These are phyloP conservation scores for Phrynocephalus versicolor DNA, from an alignment of 2,113 vertebrate genomes.

Conservation along the genomic window DNA sequence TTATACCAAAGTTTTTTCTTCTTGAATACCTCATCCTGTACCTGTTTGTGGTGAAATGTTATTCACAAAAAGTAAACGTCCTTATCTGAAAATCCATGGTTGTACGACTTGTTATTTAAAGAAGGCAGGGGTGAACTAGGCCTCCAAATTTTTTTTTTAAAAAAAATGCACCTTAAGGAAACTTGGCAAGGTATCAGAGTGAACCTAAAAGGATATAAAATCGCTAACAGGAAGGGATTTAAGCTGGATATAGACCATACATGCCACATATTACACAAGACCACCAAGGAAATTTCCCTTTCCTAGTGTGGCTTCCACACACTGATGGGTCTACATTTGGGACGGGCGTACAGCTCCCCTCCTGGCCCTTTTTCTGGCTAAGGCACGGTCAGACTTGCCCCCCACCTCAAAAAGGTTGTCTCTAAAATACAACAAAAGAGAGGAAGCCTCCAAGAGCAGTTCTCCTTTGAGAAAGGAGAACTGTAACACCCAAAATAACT, in stretches of 20 bases:
- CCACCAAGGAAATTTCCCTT: background rate
- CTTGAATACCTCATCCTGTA: constrained; percentile 40
- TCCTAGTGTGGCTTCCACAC: background rate
- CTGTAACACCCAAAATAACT: too few relatives aligned
- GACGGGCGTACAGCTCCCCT: too few relatives aligned
- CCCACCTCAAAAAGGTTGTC: too few relatives aligned
- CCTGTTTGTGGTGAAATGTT: constrained; percentile 39
- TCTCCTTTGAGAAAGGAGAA: too few relatives aligned
- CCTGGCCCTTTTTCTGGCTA: too few relatives aligned
- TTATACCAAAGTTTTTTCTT: constrained; percentile 41
- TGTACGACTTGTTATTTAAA: background rate
- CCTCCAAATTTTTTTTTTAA: too few relatives aligned
- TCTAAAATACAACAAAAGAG: too few relatives aligned
- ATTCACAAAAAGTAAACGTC: constrained; percentile 36
- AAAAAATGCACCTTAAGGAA: too few relatives aligned
- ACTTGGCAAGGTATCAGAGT: background rate
- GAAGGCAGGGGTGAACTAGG: background rate
- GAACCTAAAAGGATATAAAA: background rate
- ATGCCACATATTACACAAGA: background rate
- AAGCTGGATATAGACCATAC: too few relatives aligned
- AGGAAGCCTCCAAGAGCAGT: too few relatives aligned
- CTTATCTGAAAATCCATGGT: background rate
- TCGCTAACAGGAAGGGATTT: background rate
- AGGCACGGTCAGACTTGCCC: too few relatives aligned
- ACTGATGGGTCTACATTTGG: too few relatives aligned